Evolutionary conservation across 2,888 invertebrate genomes (phyloP), one percentile per base, ranked within the genome.

Genomic region (Rambutsinella grinnellia): DNA sequence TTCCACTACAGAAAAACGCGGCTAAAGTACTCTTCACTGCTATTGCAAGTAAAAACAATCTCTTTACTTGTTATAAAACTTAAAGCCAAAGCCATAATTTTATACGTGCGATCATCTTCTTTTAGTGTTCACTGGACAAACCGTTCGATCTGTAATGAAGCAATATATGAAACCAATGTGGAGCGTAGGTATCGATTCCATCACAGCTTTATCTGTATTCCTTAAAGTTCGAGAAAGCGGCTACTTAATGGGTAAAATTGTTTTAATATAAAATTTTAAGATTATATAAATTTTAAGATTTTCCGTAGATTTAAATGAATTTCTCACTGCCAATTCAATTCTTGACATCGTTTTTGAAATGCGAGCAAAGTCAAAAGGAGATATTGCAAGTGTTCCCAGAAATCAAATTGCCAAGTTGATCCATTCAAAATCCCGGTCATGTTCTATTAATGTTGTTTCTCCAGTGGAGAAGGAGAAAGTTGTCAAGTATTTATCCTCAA

Each of bases 161-260:
- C 89, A 90, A 0, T 85, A 90, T 0, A 87, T 90, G 13, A 90
- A 92, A 0, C 93, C 93, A 83, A 95, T 95, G 86, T 95, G 93
- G 85, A 92, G 93, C 82, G 88, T 95, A 46, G 95, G 95, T 0
- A 95, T 95, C 8, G 94, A 95, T 85, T 95, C 94, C 0, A 88
- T 95, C 21, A 95, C 95, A 86, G 94, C 94, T 0, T 92, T 95
- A 75, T 92, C 90, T 83, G 94, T 94, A 0, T 93, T 95, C 5
- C 93, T 93, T 0, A 89, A 90, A 84, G 86, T 95, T 61, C 89
- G 91, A 57, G 93, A 94, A 63, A 91, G 91, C 85, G 94, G 94
- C 13, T 94, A 92, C 85, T 89, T 89, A 81, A 93, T 95, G 81
- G 91, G 94, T 90, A 86, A 88, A 88, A 75, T 15, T 63, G 26